phyloP scores from a whole-genome alignment of 2,888 invertebrate genomes.

The Drosophila prostipennis region DNA sequence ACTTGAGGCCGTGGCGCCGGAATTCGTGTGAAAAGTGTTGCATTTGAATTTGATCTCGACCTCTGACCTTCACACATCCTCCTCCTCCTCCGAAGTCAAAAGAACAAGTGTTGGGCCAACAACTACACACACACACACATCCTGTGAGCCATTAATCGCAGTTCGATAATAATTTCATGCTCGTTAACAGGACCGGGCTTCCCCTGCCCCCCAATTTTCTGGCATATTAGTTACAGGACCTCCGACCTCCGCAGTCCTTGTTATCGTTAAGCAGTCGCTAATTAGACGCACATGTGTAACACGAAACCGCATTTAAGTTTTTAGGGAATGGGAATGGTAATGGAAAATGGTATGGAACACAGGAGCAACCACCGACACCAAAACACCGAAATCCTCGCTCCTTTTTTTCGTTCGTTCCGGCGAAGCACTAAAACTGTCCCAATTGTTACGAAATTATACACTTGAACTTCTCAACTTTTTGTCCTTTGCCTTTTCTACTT shows the following conservation, averaged over 20 bases:
- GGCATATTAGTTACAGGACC: slow-evolving; percentile 40
- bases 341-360: background rate
- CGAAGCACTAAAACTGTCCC: slow-evolving; percentile 79
- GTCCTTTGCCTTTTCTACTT: background rate
- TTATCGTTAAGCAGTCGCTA: slow-evolving; percentile 78
- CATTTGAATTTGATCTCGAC: slow-evolving; percentile 18
- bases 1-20: slow-evolving; percentile 71
- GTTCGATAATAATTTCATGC: slow-evolving; percentile 82
- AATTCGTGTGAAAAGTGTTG: slow-evolving; percentile 65
- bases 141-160: slow-evolving; percentile 70
- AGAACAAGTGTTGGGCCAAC: slow-evolving; percentile 68
- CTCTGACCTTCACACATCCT: slow-evolving; percentile 20
- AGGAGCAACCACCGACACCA: slow-evolving; percentile 30
- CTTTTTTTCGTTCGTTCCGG: slow-evolving; percentile 50
- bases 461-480: slow-evolving; percentile 76
- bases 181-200: slow-evolving; percentile 64
- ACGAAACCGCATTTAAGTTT: slow-evolving; percentile 80
- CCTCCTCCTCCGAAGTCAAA: background rate
- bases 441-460: slow-evolving; percentile 78
- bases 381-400: slow-evolving; percentile 5
- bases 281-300: slow-evolving; percentile 82
- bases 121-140: slow-evolving; percentile 6
- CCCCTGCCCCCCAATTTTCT: slow-evolving; percentile 30
- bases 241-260: slow-evolving; percentile 26
- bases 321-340: slow-evolving; percentile 31